These are phyloP conservation scores for Aix galericulata DNA, from an alignment of 2,113 vertebrate genomes.

Conservation along the genomic window DNA sequence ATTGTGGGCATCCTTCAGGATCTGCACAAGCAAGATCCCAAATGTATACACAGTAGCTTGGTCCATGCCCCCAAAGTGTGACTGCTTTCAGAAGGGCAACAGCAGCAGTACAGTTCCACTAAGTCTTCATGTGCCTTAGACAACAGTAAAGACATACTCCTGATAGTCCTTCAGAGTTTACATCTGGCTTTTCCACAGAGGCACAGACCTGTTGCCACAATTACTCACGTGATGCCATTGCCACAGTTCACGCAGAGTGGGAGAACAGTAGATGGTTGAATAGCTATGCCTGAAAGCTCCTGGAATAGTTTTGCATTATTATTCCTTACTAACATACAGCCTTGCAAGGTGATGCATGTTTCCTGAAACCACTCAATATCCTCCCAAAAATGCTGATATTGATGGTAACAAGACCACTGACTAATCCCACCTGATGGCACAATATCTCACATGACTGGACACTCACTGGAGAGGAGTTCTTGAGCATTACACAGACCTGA, in stretches of 20 bases:
- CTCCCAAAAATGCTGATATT: neutral
- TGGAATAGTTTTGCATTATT: neutral
- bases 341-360: neutral
- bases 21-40: neutral
- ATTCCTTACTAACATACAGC: neutral
- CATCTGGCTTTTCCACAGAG: neutral
- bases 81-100: neutral
- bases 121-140: neutral
- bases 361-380: neutral
- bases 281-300: neutral
- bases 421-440: neutral
- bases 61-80: too few species aligned
- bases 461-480: neutral
- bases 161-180: neutral
- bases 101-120: neutral
- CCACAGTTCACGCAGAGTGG: neutral
- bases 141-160: neutral
- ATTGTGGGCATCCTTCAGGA: neutral
- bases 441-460: neutral
- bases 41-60: neutral
- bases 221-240: neutral
- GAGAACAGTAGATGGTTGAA: neutral
- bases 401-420: neutral
- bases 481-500: neutral
- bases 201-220: fast-evolving